Percentiles rank a stretch among this genome's conserved stretches.
These are phyloP conservation scores for Monochamus alternatus DNA, from an alignment of 2,888 invertebrate genomes.

Conservation along the genomic window DNA sequence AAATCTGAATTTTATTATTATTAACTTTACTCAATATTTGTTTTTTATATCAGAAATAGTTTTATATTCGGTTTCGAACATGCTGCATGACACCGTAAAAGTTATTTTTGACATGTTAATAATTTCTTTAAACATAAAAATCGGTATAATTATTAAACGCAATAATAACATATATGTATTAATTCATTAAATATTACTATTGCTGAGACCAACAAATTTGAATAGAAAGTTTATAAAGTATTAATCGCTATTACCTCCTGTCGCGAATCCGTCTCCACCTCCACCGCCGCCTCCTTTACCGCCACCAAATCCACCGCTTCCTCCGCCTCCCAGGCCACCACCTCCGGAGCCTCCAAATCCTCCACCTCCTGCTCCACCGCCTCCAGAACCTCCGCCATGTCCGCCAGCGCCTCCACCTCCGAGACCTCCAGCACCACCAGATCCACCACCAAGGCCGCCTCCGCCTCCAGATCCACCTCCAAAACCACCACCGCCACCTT, in stretches of 20 bases:
- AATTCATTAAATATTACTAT: no score
- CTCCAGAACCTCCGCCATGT: constrained; percentile 42
- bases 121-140: no score
- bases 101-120: no score
- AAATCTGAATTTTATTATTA: no score
- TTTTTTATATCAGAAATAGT: no score
- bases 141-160: no score
- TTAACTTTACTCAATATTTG: no score
- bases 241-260: constrained; percentile 61
- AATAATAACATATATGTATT: no score
- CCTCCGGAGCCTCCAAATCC: constrained; percentile 35
- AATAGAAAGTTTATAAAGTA: background rate
- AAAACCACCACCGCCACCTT: constrained; percentile 46
- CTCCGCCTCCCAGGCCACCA: constrained; percentile 35
- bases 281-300: constrained; percentile 48
- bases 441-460: constrained; percentile 44
- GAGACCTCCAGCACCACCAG: constrained; percentile 39
- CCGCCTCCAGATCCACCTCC: constrained; percentile 49
- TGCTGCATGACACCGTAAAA: no score
- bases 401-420: constrained; percentile 46
- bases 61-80: no score
- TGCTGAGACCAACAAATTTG: no score
- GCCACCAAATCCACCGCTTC: constrained; percentile 43
- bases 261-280: constrained; percentile 60
- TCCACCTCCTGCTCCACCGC: constrained; percentile 51